Base-by-base conservation (phyloP, 2,113 vertebrate genomes). In the Pachyramphus minor region DNA sequence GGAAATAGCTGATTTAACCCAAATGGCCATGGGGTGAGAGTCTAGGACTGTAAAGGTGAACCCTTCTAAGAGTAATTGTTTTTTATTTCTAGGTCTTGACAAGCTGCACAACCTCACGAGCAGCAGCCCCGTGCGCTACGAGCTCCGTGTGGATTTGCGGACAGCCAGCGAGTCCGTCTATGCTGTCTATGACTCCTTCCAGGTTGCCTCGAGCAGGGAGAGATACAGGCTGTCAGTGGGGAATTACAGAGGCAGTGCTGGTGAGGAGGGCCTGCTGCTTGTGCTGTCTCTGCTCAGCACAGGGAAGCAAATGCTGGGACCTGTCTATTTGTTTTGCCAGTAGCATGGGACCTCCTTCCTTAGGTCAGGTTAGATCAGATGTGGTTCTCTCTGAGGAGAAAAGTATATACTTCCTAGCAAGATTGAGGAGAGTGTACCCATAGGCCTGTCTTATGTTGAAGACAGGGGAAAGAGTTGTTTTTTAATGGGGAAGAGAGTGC, bases 71-170 rank as follows among this genome's bases (percentile, higher is more conserved):
- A 92, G 39, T 50, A 69, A 71, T 68, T 71, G 8, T 50, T 17
- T 75, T 83, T 71, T 22, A 49, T 39, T 89, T 91, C 42, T 62
- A 99, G 99, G 98, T 86, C 97, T 99, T 64, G 98, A 99, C 31
- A 98, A 98, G 89, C 97, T 99, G 62, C 97, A 99, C 74, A 97
- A 98, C 20, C 98, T 99, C 66, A 99, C 97, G 37, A 98, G 98
- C 6, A 89, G 87, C 92, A 98, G 98, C 49, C 89, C 97, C 2
- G 95, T 96, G 39, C 97, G 22, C 41, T 99, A 98, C 3, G 97
- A 99, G 95, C 94, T 99, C 91, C 63, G 97, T 44, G 98, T 99
- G 75, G 99, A 98, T 95, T 92, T 99, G 71, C 97, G 95, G 84
- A 94, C 97, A 3, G 97, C 96, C 62, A 97, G 97, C 0, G 97